Conservation (phyloP, 1,140 invertebrate species). For the Penaeus japonicus region DNA sequence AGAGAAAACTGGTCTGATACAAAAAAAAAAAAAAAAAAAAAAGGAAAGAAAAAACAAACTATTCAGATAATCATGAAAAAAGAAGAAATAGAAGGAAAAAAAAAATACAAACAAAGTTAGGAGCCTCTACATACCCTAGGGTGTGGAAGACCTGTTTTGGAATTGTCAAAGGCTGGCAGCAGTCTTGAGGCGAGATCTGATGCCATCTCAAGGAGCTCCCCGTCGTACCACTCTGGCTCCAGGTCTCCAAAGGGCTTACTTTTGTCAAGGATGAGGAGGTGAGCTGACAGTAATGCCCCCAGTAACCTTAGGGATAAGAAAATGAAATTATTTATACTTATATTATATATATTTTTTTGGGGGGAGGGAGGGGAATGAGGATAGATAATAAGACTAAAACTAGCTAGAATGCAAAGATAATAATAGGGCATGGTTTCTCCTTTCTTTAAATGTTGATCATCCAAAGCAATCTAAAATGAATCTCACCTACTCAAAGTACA, state of each 20-base stretch:
- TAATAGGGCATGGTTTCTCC: no score
- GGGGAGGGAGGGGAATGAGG: no score
- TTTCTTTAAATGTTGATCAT: no score
- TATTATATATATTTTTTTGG: background rate
- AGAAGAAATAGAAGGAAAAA: background rate
- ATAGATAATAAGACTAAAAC: no score
- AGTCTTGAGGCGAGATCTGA: constrained; percentile 72
- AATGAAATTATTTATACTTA: background rate
- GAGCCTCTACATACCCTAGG: constrained; percentile 70
- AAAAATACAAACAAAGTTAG: background rate
- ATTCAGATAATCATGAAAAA: no score
- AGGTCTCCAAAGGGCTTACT: constrained; percentile 72
- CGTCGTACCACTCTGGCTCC: constrained; percentile 69
- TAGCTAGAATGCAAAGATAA: no score
- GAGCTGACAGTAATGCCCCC: constrained; percentile 74
- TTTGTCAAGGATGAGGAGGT: constrained; percentile 73
- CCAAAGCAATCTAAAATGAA: no score
- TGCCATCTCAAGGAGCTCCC: constrained; percentile 71
- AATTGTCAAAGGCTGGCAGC: constrained; percentile 72
- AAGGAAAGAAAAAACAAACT: no score
- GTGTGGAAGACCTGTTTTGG: constrained; percentile 71
- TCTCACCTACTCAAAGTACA: no score
- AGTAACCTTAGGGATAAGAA: constrained; percentile 67
- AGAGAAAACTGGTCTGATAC: no score
- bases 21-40: no score